Conservation (phyloP, 2,797 vertebrate species). For the Sardinella longiceps region DNA sequence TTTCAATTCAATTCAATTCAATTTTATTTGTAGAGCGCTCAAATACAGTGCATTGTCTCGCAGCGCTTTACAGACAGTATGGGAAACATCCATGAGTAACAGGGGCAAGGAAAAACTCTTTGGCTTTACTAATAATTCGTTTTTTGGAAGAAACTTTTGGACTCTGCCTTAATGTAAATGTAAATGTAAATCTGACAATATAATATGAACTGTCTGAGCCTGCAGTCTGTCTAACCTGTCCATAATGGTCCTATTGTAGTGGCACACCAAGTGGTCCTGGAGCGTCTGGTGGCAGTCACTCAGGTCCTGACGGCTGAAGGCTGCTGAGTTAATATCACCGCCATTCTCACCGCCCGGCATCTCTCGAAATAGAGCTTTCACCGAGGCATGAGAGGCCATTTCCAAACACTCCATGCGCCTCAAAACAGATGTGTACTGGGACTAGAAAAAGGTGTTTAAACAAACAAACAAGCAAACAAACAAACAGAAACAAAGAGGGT, state of each 20-base stretch:
- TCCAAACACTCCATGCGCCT: constrained; percentile 58
- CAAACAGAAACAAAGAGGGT: background rate
- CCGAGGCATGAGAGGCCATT: constrained; percentile 55
- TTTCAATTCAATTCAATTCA: too few relatives aligned
- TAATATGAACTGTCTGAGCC: background rate
- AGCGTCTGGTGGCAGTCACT: constrained; percentile 60
- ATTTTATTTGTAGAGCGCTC: too few relatives aligned
- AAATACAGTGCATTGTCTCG: too few relatives aligned
- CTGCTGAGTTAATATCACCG: constrained; percentile 57
- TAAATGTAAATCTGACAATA: too few relatives aligned
- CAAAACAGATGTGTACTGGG: constrained; percentile 44
- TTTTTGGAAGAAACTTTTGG: too few relatives aligned
- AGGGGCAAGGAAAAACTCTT: too few relatives aligned
- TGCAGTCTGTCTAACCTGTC: constrained; percentile 61
- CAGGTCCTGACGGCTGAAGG: constrained; percentile 63
- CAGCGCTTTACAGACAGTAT: too few relatives aligned
- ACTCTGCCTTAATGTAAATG: too few relatives aligned
- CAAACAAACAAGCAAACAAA: constrained; percentile 4
- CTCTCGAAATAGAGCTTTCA: constrained; percentile 67
- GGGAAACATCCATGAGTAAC: too few relatives aligned
- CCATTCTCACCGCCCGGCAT: constrained; percentile 45
- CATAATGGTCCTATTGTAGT: constrained; percentile 69
- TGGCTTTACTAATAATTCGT: too few relatives aligned
- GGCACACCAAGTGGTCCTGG: constrained; percentile 69
- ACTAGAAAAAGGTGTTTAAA: constrained; percentile 29